Evolutionary conservation across 2,888 invertebrate genomes (phyloP), one percentile per base, ranked within the genome.

Genomic region (Phortica okadai): DNA sequence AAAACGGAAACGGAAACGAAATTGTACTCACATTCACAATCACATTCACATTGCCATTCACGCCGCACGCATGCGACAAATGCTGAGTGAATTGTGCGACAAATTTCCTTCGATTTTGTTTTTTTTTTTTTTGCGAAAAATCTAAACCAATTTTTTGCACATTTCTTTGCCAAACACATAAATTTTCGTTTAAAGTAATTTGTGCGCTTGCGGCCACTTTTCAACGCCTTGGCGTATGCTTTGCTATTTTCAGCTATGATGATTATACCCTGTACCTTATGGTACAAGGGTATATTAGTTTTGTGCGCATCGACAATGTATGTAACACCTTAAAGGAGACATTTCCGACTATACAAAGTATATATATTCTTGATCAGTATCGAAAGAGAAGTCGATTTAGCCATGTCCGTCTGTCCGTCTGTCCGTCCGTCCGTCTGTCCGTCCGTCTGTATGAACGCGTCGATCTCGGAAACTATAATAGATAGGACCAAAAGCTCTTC

Each of bases 141-240:
- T 58, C n/a, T 6, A 14, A 14, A n/a, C 1, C 58, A 58, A 14
- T 58, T 58, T 58, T 58, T 58, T 58, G 7, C 21, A 21, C 21
- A 21, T n/a, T 45, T 45, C 10, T 45, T 50, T 50, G 50, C 10
- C 16, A 59, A 16, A 59, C 10, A 59, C 33, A 64, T 11, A 64
- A 50, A 59, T 75, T 70, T 69, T 72, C 72, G 45, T 73, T 33
- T 33, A 75, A 78, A 75, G 75, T 66, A 78, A 78, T 76, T 76
- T 74, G 75, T 14, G 44, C 44, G 74, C 56, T 56, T 21, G 62
- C 56, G 74, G 76, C 72, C 58, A 73, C 64, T 78, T 75, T 76
- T 74, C 72, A 44, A 10, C 50, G 41, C 62, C 4, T n/a, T 67
- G 42, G 44, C 67, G 42, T 67, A 67, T 74, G 73, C 58, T 16